Base-by-base conservation (phyloP, 2,797 vertebrate genomes). In the Sebastes wilsoni region DNA sequence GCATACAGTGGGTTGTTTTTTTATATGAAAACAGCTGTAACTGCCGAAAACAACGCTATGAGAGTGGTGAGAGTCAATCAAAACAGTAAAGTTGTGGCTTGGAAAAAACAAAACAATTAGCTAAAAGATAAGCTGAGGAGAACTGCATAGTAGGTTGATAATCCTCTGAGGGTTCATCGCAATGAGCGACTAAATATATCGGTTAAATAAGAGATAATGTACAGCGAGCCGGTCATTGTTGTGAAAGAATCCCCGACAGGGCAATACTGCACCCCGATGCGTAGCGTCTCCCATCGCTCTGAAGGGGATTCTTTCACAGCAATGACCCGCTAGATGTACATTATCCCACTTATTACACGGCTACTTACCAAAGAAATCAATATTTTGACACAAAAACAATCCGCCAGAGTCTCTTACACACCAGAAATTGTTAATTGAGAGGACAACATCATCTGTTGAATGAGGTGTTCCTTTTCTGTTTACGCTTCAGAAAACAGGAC, bases 41-140 rank as follows among this genome's bases (percentile, higher is more conserved):
- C 20, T 4, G 23, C 7, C 1, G 2, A 66, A 42, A 27, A 32
- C 8, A 56, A 36, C 1, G 8, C 9, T 13, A 49, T 30, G 12
- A 34, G 32, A 72, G 5, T 30, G 36, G 11, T 42, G 8, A 38
- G 3, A 62, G 8, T 28, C 10, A 73, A 71, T 46, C 14, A 30
- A 69, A 78, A 78, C 36, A 64, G 11, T 27, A 46, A 46, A 55
- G 32, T n/a, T n/a, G 5, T 6, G 13, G 6, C 3, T 20, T 5
- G 7, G 6, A 36, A 72, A 72, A 28, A 18, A 22, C 38, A 42
- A 42, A 42, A 42, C 38, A 42, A 38, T 42, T 42, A 42, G 14
- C 58, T 38, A 62, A 74, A 61, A 74, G 28, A 27, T 10, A n/a
- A 78, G 64, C 58, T 65, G 23, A 77, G 32, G 10, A 67, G 62